Percentiles rank a stretch among this genome's conserved stretches.
phyloP scores from a whole-genome alignment of 2,888 invertebrate species.

The Caenorhabditis drosophilae region DNA sequence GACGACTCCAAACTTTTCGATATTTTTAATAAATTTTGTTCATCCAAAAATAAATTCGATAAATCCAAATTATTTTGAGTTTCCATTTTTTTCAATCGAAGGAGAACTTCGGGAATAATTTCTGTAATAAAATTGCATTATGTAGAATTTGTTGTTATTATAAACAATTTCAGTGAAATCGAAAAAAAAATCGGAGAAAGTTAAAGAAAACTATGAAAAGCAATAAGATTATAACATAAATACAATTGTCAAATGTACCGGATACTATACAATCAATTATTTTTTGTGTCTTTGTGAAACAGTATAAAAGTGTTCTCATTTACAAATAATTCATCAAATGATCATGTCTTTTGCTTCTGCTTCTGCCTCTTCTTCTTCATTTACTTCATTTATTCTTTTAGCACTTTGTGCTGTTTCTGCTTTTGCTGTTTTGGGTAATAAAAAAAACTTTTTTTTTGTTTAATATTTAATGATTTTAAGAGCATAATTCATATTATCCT shows the following conservation, averaged over 20 bases:
- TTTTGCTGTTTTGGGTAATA: constrained; percentile 27
- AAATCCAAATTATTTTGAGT: constrained; percentile 9
- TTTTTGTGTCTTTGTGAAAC: neutral
- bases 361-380: neutral
- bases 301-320: neutral
- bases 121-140: constrained; percentile 10
- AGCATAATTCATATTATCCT: constrained; percentile 33
- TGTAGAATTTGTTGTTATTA: neutral
- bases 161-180: neutral
- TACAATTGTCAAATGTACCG: neutral
- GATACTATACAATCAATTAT: neutral
- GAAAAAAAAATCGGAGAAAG: neutral
- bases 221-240: neutral
- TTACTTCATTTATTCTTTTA: constrained; percentile 16
- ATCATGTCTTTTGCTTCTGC: constrained; percentile 10
- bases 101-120: constrained; percentile 11
- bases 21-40: neutral
- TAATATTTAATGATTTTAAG: constrained; percentile 7
- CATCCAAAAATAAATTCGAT: constrained; percentile 1
- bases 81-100: constrained; percentile 8
- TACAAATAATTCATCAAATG: constrained; percentile 7
- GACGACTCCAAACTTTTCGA: neutral
- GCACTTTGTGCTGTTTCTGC: constrained; percentile 24
- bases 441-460: neutral
- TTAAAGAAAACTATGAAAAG: neutral